These are phyloP conservation scores for Neoarius graeffei DNA, from an alignment of 2,113 vertebrate genomes.

Conservation along the genomic window DNA sequence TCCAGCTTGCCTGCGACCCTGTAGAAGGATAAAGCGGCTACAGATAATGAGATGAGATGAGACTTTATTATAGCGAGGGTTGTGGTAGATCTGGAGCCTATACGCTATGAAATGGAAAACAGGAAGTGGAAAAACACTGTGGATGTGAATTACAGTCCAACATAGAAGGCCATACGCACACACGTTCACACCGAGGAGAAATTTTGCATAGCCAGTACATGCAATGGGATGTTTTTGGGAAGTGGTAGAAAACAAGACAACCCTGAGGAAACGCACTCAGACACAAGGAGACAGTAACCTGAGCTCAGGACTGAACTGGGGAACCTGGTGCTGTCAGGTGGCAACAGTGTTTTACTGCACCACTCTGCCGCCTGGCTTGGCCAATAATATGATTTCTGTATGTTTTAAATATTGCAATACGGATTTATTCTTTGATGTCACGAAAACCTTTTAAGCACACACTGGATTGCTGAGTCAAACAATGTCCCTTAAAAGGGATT, in stretches of 20 bases:
- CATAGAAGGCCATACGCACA: not conserved
- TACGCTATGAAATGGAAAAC: not conserved
- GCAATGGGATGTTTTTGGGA: not conserved
- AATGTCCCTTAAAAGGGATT: not conserved
- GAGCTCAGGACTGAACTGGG: not conserved
- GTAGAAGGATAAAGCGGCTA: too few species aligned
- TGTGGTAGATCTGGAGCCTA: not conserved
- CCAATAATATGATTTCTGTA: not conserved
- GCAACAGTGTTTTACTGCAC: not conserved
- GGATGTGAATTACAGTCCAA: not conserved
- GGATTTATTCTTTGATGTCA: not conserved
- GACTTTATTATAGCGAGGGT: not conserved
- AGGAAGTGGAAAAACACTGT: not conserved
- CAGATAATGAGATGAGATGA: too few species aligned
- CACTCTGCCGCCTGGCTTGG: not conserved
- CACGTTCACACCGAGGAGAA: not conserved
- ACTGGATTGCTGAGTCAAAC: not conserved
- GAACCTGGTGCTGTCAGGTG: not conserved
- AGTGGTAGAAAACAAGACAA: not conserved
- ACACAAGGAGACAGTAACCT: not conserved
- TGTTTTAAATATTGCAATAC: not conserved
- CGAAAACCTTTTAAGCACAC: not conserved
- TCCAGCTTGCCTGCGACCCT: too few species aligned
- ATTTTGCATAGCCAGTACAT: not conserved
- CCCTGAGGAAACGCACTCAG: not conserved